A percentile compares a stretch with the other conserved stretches of the same genome.
Conservation (phyloP, 2,797 vertebrate genomes). For the Xenops minutus region DNA sequence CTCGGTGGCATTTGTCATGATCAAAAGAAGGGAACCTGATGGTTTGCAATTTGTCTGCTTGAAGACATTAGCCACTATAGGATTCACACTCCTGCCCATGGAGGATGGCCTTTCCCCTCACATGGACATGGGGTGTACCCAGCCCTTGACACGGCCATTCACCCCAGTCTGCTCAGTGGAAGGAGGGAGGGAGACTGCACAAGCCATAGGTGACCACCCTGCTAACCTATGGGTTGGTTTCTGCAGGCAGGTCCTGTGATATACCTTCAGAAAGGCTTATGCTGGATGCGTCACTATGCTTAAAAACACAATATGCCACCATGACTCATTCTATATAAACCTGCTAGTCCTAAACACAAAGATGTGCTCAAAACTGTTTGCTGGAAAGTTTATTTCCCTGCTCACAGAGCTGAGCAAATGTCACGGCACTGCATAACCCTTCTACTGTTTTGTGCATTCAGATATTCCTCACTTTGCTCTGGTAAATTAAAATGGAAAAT, state of each 20-base stretch:
- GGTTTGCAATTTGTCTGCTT: not conserved
- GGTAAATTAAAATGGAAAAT: constrained; percentile 10
- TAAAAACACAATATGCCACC: not conserved
- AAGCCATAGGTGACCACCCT: not conserved
- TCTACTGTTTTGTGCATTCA: not conserved
- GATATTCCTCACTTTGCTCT: not conserved
- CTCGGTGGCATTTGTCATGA: not conserved
- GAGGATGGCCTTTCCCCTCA: not conserved
- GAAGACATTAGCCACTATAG: not conserved
- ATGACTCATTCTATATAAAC: not conserved
- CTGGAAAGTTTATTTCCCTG: not conserved
- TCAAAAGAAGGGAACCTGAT: not conserved
- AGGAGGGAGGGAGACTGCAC: not conserved
- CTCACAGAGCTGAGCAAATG: not conserved
- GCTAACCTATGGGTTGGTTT: not conserved
- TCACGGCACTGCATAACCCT: not conserved
- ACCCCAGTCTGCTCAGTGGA: not conserved
- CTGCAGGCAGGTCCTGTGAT: not conserved
- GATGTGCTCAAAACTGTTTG: not conserved
- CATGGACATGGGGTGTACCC: accelerated
- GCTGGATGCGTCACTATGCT: not conserved
- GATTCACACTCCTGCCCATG: not conserved
- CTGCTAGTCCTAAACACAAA: not conserved
- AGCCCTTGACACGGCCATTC: not conserved
- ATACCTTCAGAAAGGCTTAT: not conserved